Evolutionary conservation across 2,113 vertebrate species (phyloP), one percentile per base, ranked within the genome.

Genomic region (Thamnophis sirtalis): DNA sequence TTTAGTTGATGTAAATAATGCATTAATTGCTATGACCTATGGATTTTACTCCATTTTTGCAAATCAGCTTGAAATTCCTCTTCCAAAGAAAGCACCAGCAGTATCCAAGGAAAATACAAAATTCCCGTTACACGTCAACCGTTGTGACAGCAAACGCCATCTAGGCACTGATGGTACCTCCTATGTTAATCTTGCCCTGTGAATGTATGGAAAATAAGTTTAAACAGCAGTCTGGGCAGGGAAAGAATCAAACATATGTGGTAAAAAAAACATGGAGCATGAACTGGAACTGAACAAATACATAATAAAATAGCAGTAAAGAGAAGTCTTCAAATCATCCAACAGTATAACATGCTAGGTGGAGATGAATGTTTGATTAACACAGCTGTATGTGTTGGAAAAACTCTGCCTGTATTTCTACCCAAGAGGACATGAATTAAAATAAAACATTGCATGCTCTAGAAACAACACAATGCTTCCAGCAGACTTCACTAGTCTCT

Each of bases 31-130:
- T 93, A 84, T 95, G 93, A 95, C 93, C 93, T 96, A 95, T 96
- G 88, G 94, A 91, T 92, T 96, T 95, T 91, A 94, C 43, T 80
- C 73, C 95, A 33, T 96, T 96, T 95, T 95, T 88, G 87, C 92
- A 94, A 90, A 94, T 96, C 56, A 51, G 60, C 93, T 94, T 93
- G 93, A 95, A 95, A 94, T 53, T n/a, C 93, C 94, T 19, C 94
- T 95, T 96, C 96, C 96, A 97, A 97, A 94, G 89, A 95, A 96
- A 96, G 96, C 95, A 95, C n/a, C 89, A 91, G 91, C 91, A 51
- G 84, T 87, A 54, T 95, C 95, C 96, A 96, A 95, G 89, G 90
- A 95, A 96, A 97, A 97, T 94, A 96, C 84, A 95, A 96, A 96
- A 94, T 95, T 92, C 91, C 51, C 28, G 95, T 96, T 96, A 90